Base-by-base conservation (phyloP, 2,113 vertebrate species). In the Carassius auratus region DNA sequence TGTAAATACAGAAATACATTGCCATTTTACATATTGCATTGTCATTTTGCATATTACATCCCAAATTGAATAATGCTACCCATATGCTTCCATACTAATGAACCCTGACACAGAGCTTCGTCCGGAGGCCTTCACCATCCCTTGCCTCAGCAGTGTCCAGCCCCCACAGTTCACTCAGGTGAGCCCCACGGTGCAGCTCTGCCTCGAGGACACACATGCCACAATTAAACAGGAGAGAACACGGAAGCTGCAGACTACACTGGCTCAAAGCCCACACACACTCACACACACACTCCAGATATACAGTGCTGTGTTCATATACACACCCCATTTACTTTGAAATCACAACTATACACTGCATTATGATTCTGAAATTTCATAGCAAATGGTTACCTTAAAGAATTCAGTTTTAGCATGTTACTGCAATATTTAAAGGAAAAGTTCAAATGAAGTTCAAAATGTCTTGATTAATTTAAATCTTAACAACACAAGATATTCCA, bases 201-300 rank as follows among this genome's bases (percentile, higher is more conserved):
- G 90, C 92, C 89, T 87, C 84, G 66, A 89, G 92, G 88, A 84
- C 50, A 68, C 73, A 26, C 62, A 3, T 21, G 36, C 71, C 83
- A 91, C 88, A 89, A 93, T 94, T 93, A 89, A 93, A 83, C 59
- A 5, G 61, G 2, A 33, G 85, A 92, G 92, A 92, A 92, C 89
- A 91, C 90, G 92, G 91, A 89, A 88, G 90, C 90, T 90, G 90
- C 80, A 88, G 62, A 90, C 89, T 87, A 59, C 81, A 48, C 61
- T 45, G 57, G 42, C 23, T 66, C 78, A 79, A 36, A 77, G 76
- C 76, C 33, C 76, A 59, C 30, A 48, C 48, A 48, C 42, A 45
- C 42, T 6, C 30, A 48, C 45, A 48, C 30, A 48, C 45, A 48
- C 38, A 42, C 1, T 42, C 38, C 38, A 42, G 38, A 77, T 30